Evolutionary conservation across 2,888 invertebrate species (phyloP), one percentile per base, ranked within the genome.

Genomic region (Iphiclides podalirius): DNA sequence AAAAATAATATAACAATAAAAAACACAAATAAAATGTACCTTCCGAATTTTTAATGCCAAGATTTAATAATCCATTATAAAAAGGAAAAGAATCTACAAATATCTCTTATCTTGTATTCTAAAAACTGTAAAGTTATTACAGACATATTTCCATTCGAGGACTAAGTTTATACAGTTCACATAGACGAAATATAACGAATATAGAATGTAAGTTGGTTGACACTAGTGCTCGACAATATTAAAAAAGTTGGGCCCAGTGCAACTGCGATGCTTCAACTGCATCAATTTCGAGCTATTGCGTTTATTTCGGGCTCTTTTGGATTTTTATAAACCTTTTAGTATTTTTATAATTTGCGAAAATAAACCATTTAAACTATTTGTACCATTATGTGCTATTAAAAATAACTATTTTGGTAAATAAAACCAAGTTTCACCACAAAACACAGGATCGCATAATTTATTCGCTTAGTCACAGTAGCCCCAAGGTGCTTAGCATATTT

Each of bases 211-310:
- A 28, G 28, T 31, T 23, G 37, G 14, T 12, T 20, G 33, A 20
- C 42, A 42, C 42, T 48, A 37, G 23, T n/a, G 37, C 43, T 43
- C 33, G 20, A 48, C 42, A 23, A 43, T 43, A 48, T 48, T 48
- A 43, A 48, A 48, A 48, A 48, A 48, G 43, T 43, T 48, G 37
- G 35, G 38, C 13, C 28, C 28, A 16, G 36, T 16, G 16, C 26
- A 7, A 26, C 33, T 17, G 16, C 1, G 17, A 17, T 14, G 37
- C 36, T 20, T 11, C 14, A 46, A 39, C 39, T 39, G 11, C 39
- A 46, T 11, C 17, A 39, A 46, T 12, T 31, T 37, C 31, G 37
- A 45, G 13, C 14, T 38, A 38, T 34, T 37, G 34, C 34, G 36
- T 20, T 20, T 9, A 34, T 31, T 36, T 17, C 13, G 14, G 8